Conservation (phyloP, 2,888 invertebrate species). For the Andrena dorsata region DNA sequence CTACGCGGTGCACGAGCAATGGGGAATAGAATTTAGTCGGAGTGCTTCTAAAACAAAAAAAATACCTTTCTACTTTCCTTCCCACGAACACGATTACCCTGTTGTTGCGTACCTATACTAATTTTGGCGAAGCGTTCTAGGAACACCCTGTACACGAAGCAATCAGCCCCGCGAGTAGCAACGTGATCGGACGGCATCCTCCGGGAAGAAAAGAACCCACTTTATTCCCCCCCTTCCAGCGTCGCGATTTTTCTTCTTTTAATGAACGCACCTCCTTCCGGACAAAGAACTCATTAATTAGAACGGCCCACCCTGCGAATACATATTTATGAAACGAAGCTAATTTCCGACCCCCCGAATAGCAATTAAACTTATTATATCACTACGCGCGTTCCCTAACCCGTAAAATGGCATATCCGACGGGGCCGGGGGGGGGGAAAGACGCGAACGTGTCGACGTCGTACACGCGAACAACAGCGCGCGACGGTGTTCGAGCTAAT, state of each 20-base stretch:
- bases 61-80: too few species aligned
- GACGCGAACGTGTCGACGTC: neutral
- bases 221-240: neutral
- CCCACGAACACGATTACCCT: too few species aligned
- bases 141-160: neutral
- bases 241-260: neutral
- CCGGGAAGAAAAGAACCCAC: neutral
- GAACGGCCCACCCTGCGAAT: neutral
- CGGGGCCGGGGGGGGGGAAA: neutral
- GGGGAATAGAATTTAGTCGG: too few species aligned
- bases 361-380: slow-evolving; percentile 36
- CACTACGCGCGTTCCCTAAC: slow-evolving; percentile 3
- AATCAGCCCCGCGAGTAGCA: neutral
- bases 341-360: slow-evolving; percentile 30
- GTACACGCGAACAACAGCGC: neutral
- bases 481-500: slow-evolving; percentile 28
- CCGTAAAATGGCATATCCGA: neutral
- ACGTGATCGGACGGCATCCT: neutral
- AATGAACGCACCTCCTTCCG: slow-evolving; percentile 5
- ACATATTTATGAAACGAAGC: slow-evolving; percentile 25
- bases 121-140: neutral
- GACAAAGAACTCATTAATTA: slow-evolving; percentile 42
- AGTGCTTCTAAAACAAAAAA: too few species aligned
- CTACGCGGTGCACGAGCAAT: neutral
- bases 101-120: too few species aligned